Evolutionary conservation across 2,888 invertebrate species (phyloP), one percentile per base, ranked within the genome.

Genomic region (Acronicta leporina): DNA sequence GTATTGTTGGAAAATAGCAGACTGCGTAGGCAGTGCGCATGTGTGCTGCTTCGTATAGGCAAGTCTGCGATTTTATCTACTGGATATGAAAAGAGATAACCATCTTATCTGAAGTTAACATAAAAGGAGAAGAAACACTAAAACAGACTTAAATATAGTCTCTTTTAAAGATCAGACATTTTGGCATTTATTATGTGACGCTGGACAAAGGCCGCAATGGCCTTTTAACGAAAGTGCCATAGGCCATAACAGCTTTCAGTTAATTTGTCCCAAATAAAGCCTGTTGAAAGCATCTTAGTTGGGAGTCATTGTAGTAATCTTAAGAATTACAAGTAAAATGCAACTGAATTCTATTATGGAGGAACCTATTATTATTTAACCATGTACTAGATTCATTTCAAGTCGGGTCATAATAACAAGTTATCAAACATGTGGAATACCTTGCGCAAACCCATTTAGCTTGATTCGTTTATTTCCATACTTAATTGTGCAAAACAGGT

Each of bases 1-100:
- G 75, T 66, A 84, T 82, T 87, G 86, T 86, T 69, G n/a, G 52
- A 50, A 63, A 64, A 67, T 60, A 56, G 62, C 60, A 45, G 53
- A 33, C 44, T 63, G 57, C 59, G 50, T 64, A 51, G 60, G 59
- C 30, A 43, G 53, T 16, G 52, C 47, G 47, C 25, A 44, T 25
- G 55, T 60, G 35, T 58, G 52, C 25, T 42, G 25, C 35, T 33
- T 20, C 9, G 41, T 41, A 45, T 53, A 42, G 42, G 13, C 13
- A 44, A 25, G 13, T 55, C n/a, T 35, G n/a, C 33, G 11, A 6
- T 38, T n/a, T 38, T 42, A 33, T 11, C 20, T 43, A 25, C 43
- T 1, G 0, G 7, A 38, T 43, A 13, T 43, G 13, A 11, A 43
- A 13, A 43, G 10, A 43, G 20, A 6, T 13, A 13, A n/a, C n/a